Conservation (phyloP, 2,113 vertebrate species). For the Potamarius usumacintae region DNA sequence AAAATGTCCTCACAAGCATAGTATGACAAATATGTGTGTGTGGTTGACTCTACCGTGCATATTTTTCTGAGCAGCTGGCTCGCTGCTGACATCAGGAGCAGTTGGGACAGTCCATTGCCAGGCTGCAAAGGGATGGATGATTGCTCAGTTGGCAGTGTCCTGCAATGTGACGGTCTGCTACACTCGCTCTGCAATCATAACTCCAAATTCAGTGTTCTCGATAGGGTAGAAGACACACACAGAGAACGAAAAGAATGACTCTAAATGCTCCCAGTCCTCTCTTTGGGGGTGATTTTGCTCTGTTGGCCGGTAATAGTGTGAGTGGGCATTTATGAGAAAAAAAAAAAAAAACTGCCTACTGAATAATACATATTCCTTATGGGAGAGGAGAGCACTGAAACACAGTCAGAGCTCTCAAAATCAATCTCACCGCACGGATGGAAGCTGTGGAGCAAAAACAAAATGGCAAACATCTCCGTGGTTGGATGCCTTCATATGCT, state of each 20-base stretch:
- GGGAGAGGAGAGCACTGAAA: slow-evolving; percentile 58
- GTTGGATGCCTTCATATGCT: slow-evolving; percentile 72
- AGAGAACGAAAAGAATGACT: slow-evolving; percentile 46
- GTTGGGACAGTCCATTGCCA: slow-evolving; percentile 68
- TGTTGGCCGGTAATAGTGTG: slow-evolving; percentile 65
- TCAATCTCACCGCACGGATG: slow-evolving; percentile 74
- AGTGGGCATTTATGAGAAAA: slow-evolving; percentile 65
- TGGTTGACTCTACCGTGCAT: slow-evolving; percentile 59
- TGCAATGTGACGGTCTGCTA: slow-evolving; percentile 67
- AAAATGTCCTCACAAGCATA: background rate
- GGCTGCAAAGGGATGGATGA: slow-evolving; percentile 70
- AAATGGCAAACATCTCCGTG: slow-evolving; percentile 75
- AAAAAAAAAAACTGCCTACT: slow-evolving; percentile 57
- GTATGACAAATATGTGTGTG: slow-evolving; percentile 27
- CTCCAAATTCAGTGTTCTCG: slow-evolving; percentile 42
- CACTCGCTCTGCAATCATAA: slow-evolving; percentile 56
- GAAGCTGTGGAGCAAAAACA: slow-evolving; percentile 70
- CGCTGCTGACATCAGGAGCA: slow-evolving; percentile 67
- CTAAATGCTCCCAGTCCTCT: slow-evolving; percentile 35
- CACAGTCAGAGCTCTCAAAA: slow-evolving; percentile 71
- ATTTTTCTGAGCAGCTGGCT: slow-evolving; percentile 67
- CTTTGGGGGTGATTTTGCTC: slow-evolving; percentile 57
- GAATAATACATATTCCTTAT: slow-evolving; percentile 76
- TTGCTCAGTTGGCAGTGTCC: slow-evolving; percentile 72
- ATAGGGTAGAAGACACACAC: slow-evolving; percentile 31